Percentiles rank a stretch among this genome's conserved stretches.
These are phyloP conservation scores for Macroteleia sp. DNA, from an alignment of 2,888 invertebrate species.

Conservation along the genomic window DNA sequence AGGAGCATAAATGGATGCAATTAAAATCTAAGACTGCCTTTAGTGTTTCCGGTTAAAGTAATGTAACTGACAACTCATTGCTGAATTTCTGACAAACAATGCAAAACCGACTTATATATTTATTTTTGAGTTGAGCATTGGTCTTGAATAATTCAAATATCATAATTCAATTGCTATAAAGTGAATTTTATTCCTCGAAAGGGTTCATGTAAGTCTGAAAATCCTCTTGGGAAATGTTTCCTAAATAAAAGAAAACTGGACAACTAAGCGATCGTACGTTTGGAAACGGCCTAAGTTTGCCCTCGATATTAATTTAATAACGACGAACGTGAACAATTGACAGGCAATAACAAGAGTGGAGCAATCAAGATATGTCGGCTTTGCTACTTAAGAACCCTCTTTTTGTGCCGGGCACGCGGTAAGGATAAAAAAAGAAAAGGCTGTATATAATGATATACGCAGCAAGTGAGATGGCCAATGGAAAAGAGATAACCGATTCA, in stretches of 20 bases:
- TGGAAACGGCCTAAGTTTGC: slow-evolving; percentile 47
- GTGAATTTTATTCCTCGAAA: slow-evolving; percentile 34
- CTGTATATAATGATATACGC: slow-evolving; percentile 12
- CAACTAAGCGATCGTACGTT: slow-evolving; percentile 20
- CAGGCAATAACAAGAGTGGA: slow-evolving; percentile 81
- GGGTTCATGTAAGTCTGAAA: slow-evolving; percentile 29
- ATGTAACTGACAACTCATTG: neutral
- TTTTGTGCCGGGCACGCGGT: slow-evolving; percentile 17
- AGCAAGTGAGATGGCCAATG: slow-evolving; percentile 59
- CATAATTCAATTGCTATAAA: slow-evolving; percentile 24
- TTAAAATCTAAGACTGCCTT: slow-evolving; percentile 71
- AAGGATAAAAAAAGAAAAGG: slow-evolving; percentile 35
- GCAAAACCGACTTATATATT: too few species aligned
- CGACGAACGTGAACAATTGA: slow-evolving; percentile 80
- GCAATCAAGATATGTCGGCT: slow-evolving; percentile 78
- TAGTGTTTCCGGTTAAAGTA: neutral
- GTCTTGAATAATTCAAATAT: slow-evolving; percentile 37
- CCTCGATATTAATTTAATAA: slow-evolving; percentile 83
- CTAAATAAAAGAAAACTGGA: slow-evolving; percentile 63
- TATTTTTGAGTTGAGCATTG: too few species aligned
- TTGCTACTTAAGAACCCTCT: slow-evolving; percentile 70
- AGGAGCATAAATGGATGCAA: slow-evolving; percentile 83
- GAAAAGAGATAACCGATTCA: slow-evolving; percentile 71
- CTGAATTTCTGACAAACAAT: neutral
- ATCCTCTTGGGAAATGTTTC: slow-evolving; percentile 63